Base-by-base conservation (phyloP, 2,113 vertebrate species). In the rabbit (Oryctolagus cuniculus) region DNA sequence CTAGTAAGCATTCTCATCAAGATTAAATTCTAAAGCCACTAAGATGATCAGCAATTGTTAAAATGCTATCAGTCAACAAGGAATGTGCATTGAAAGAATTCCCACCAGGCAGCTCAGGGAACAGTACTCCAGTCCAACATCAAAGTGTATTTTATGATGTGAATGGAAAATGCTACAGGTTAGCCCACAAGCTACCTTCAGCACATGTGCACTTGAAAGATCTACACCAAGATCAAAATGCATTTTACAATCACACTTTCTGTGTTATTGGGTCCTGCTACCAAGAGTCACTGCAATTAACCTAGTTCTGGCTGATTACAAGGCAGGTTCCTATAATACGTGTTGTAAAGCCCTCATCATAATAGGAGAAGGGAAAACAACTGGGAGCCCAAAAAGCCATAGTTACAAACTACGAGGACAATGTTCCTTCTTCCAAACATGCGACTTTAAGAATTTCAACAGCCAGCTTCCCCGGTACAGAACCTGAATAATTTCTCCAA, bases 211-310 rank as follows among this genome's bases (percentile, higher is more conserved):
- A 86, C 70, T 95, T 97, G 89, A 96, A 97, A 96, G 82, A 96
- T 97, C 86, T 81, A 73, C 36, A 78, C 63, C 10, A 84, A 95
- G 95, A 96, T 97, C 95, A 97, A 96, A 97, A 96, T 93, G 89
- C 29, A 90, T 95, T 96, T 97, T 96, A 96, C 91, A 95, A 89
- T 80, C 92, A 49, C 64, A 87, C 87, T 93, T 94, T n/a, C n/a
- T 89, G 90, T 83, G 67, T 55, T 93, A 96, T 97, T 96, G 97
- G 95, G 34, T 73, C 87, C 74, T 90, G 85, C 90, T 93, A 90
- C 94, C 27, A 72, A 94, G 97, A 97, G 97, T 97, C 97, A 93
- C 96, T 96, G 94, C 97, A 97, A 97, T 97, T 97, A 97, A 97
- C 96, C 95, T 78, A 89, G 86, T 89, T 96, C 82, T 83, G 86